phyloP scores from a whole-genome alignment of 2,888 invertebrate genomes.

The Drosophila mettleri region DNA sequence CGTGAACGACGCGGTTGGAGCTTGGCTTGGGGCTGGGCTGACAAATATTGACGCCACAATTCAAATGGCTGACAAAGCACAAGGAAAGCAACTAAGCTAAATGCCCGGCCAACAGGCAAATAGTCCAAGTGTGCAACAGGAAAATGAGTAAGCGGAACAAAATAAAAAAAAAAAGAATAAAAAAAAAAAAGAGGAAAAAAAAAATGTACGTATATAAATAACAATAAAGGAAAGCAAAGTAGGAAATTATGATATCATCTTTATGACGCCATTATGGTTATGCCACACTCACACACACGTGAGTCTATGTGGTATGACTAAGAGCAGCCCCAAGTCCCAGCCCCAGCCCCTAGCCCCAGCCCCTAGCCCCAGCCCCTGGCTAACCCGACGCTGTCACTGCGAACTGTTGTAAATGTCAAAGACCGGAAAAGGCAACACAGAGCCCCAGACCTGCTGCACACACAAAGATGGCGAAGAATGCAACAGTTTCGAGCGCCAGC shows the following conservation, averaged over 20 bases:
- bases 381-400: constrained; percentile 42
- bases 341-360: constrained; percentile 8
- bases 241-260: constrained; percentile 77
- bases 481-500: constrained; percentile 68
- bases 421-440: constrained; percentile 65
- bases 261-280: constrained; percentile 76
- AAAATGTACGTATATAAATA: too few relatives aligned
- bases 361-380: constrained; percentile 15
- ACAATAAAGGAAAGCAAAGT: constrained; percentile 63
- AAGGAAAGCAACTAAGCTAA: constrained; percentile 19
- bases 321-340: constrained; percentile 32
- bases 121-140: constrained; percentile 53
- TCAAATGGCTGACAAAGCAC: constrained; percentile 63
- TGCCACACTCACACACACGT: constrained; percentile 16
- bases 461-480: constrained; percentile 49
- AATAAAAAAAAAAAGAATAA: constrained; percentile 23
- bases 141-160: constrained; percentile 42
- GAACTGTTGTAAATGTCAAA: constrained; percentile 76
- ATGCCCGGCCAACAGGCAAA: constrained; percentile 47
- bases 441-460: not conserved
- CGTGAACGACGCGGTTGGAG: constrained; percentile 10
- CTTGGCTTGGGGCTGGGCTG: constrained; percentile 37
- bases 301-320: constrained; percentile 60
- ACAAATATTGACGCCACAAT: constrained; percentile 69
- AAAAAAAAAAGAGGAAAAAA: not conserved